Base-by-base conservation (phyloP, 1,140 invertebrate species). In the Argopecten irradians region DNA sequence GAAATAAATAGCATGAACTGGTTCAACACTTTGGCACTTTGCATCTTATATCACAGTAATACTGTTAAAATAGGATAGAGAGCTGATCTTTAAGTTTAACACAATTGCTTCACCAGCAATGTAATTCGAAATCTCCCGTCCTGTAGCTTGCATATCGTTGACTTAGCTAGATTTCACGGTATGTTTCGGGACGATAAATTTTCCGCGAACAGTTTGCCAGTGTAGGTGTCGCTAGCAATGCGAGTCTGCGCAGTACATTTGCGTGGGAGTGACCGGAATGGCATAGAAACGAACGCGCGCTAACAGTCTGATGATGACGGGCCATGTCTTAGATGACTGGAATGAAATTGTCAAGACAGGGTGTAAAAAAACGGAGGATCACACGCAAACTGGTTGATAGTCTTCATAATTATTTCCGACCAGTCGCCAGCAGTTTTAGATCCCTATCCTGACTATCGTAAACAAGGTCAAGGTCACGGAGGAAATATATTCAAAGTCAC, bases 251-350 rank as follows among this genome's bases (percentile, higher is more conserved):
- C 55, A 71, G 55, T 71, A 71, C 55, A 16, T 71, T 5, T 71
- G 55, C 55, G 55, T 71, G 55, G 55, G 55, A 71, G 55, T 28
- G 55, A 28, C 22, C 8, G 55, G 28, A 22, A n/a, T 71, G 55
- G 55, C 55, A 71, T 71, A n/a, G 55, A 16, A 71, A 71, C 55
- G 55, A n/a, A n/a, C n/a, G 22, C 11, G 55, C 55, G 55, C 22
- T 71, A 71, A 71, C 55, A 71, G 55, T n/a, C 55, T 71, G n/a
- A 71, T 71, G 55, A 28, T 71, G 55, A 71, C 55, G 16, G 55
- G 55, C 55, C 22, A 71, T 7, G 22, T 71, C 55, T 28, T 71
- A 71, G 28, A 71, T 71, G n/a, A 28, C 55, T 71, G 55, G 55
- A 28, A 71, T 71, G 55, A 71, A 71, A 71, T 71, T 71, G 55